These are phyloP conservation scores for Serripes groenlandicus DNA, from an alignment of 2,888 invertebrate genomes.

Conservation along the genomic window DNA sequence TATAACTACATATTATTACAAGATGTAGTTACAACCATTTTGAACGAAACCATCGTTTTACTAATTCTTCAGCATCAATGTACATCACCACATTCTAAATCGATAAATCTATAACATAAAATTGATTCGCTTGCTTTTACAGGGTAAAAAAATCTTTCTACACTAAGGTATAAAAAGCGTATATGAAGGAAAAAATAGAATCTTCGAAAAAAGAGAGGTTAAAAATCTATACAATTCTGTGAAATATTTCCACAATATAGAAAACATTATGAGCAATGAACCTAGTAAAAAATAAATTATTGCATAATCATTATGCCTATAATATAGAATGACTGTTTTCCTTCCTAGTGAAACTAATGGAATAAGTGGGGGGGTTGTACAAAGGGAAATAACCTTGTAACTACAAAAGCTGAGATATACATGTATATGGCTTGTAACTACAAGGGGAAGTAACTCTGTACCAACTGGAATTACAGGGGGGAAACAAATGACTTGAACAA, in stretches of 20 bases:
- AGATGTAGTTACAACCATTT: too few species aligned
- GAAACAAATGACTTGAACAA: too few species aligned
- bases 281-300: slow-evolving; percentile 21
- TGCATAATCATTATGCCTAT: slow-evolving; percentile 22
- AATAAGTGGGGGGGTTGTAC: not conserved
- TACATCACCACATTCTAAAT: too few species aligned
- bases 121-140: too few species aligned
- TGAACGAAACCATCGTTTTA: too few species aligned
- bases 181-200: not conserved
- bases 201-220: not conserved
- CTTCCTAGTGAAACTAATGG: not conserved
- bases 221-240: slow-evolving; percentile 13
- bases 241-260: not conserved
- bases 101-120: too few species aligned
- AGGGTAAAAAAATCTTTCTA: not conserved
- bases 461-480: not conserved
- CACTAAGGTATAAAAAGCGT: slow-evolving; percentile 2
- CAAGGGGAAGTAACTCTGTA: not conserved
- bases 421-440: not conserved
- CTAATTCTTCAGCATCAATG: too few species aligned
- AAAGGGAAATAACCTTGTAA: slow-evolving; percentile 14
- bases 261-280: slow-evolving; percentile 8
- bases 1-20: too few species aligned
- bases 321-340: not conserved
- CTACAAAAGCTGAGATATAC: not conserved